Base-by-base conservation (phyloP, 2,888 invertebrate species). In the Eupithecia abbreviata region DNA sequence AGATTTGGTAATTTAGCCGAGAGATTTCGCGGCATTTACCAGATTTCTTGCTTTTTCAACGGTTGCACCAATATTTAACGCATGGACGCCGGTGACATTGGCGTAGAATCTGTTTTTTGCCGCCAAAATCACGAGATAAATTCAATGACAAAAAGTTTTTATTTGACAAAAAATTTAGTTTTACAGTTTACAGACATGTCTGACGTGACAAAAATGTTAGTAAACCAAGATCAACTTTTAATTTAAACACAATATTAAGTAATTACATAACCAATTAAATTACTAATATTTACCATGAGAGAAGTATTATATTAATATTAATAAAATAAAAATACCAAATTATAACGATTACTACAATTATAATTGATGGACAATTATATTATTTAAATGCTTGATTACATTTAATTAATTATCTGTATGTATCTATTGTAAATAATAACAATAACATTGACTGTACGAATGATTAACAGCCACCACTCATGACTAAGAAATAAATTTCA, bases 21-120 rank as follows among this genome's bases (percentile, higher is more conserved):
- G 87, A 90, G 95, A 93, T 94, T 94, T 94, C 93, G 90, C 93
- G 94, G 91, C 92, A 90, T 93, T 94, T 94, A 93, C 91, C 83
- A 93, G 91, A 94, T 94, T 93, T 92, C 88, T 90, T 89, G 92
- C 88, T 90, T 93, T 94, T 92, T 88, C 84, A 80, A 84, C 84
- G 87, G 91, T 93, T 94, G 92, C 91, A 90, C 87, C 91, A 94
- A 91, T 89, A 86, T 86, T 90, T 92, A 89, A 93, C 94, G 94
- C 93, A 91, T 92, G 92, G 91, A 82, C 88, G 92, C 82, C 81
- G 83, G 86, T 92, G 95, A 92, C 94, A 95, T 94, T 95, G 95
- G 90, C 87, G 86, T 82, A 78, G 83, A 85, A 85, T 86, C 82
- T 85, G 83, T 77, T 94, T 94, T 93, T 92, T 92, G 88, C 88